Conservation (phyloP, 2,888 invertebrate species). For the Zygogramma bicolorata region DNA sequence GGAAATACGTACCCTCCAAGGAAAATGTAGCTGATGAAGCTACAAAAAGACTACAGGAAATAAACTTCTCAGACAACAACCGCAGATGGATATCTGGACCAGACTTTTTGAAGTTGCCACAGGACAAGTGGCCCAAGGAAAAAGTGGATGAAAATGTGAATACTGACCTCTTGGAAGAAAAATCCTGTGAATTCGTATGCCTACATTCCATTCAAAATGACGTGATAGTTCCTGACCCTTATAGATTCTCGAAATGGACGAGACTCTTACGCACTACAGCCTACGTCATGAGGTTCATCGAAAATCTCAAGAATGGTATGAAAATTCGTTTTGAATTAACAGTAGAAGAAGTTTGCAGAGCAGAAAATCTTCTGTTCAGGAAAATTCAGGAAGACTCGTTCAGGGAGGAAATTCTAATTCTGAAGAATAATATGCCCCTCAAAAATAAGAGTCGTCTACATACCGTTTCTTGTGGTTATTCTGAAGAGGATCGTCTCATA, state of each 20-base stretch:
- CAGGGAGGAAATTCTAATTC: neutral
- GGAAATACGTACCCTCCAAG: neutral
- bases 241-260: conserved; percentile 10
- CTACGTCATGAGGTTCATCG: neutral
- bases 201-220: neutral
- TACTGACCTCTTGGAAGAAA: neutral
- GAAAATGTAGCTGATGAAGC: neutral
- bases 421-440: neutral
- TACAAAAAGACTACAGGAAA: neutral
- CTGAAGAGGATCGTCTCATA: no score
- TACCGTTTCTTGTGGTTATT: no score
- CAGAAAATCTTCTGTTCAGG: no score
- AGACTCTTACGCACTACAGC: conserved; percentile 3
- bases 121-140: neutral
- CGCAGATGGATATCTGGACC: neutral
- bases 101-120: neutral
- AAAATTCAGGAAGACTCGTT: no score
- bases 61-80: neutral
- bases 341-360: no score
- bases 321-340: no score
- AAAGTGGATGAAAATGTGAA: neutral
- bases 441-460: neutral
- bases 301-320: no score
- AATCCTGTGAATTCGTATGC: neutral
- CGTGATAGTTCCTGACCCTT: neutral